phyloP scores from a whole-genome alignment of 2,113 vertebrate species.

The Tyto alba region DNA sequence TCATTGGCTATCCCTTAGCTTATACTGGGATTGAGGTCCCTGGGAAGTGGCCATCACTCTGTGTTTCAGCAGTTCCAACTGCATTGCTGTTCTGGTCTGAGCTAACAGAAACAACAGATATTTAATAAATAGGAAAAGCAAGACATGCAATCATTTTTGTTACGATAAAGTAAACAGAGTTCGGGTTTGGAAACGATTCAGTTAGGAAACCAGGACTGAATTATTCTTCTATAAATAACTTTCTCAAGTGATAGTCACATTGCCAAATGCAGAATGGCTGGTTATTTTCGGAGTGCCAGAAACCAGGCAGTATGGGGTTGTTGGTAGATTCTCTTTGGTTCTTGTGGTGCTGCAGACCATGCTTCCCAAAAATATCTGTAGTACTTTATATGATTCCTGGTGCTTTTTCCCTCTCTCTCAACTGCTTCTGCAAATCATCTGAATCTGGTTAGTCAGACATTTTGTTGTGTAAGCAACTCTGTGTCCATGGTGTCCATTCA shows the following conservation, averaged over 20 bases:
- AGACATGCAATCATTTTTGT: not conserved
- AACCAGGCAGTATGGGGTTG: not conserved
- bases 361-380: not conserved
- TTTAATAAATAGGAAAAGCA: not conserved
- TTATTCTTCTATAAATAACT: not conserved
- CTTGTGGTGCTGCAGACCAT: not conserved
- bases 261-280: not conserved
- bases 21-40: not conserved
- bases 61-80: not conserved
- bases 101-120: not conserved
- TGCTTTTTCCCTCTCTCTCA: not conserved
- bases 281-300: not conserved
- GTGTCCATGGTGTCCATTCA: not conserved
- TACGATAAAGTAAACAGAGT: not conserved
- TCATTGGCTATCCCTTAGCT: not conserved
- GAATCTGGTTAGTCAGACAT: not conserved
- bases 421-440: not conserved
- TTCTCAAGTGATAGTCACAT: not conserved
- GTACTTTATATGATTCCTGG: not conserved
- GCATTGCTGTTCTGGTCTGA: not conserved
- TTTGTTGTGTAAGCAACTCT: not conserved
- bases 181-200: not conserved
- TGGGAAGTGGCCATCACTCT: not conserved
- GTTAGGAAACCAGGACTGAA: not conserved
- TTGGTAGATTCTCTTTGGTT: not conserved